A percentile compares a stretch with the other conserved stretches of the same genome.
These are phyloP conservation scores for Hucho hucho DNA, from an alignment of 2,113 vertebrate genomes.

Conservation along the genomic window DNA sequence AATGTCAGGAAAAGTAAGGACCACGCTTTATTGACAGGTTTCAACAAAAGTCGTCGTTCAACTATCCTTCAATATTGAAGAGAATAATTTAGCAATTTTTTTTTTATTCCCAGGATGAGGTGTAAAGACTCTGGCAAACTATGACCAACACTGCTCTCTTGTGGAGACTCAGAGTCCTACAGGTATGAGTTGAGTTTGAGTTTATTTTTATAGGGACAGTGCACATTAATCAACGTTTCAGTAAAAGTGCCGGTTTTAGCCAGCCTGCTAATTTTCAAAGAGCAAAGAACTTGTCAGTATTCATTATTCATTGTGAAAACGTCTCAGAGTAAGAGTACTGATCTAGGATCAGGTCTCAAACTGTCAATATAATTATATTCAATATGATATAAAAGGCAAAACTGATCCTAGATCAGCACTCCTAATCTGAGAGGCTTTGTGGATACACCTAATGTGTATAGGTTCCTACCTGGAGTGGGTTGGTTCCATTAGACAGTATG, in stretches of 20 bases:
- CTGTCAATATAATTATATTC: too few relatives aligned
- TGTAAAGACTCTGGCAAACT: slow-evolving; percentile 35
- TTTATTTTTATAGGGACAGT: too few relatives aligned
- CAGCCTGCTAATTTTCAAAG: too few relatives aligned
- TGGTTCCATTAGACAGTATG: slow-evolving; percentile 91
- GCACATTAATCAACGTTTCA: too few relatives aligned
- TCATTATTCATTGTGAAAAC: not conserved
- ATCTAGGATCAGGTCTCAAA: not conserved
- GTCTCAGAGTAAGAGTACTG: not conserved
- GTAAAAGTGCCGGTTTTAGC: too few relatives aligned
- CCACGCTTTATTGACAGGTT: too few relatives aligned
- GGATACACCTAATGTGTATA: not conserved
- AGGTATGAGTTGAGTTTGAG: too few relatives aligned
- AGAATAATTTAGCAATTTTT: not conserved
- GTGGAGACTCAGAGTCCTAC: slow-evolving; percentile 42
- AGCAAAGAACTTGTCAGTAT: not conserved
- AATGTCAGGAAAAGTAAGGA: too few relatives aligned
- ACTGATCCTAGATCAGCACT: too few relatives aligned
- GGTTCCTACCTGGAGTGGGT: slow-evolving; percentile 76
- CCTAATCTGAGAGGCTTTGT: too few relatives aligned
- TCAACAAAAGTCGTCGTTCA: too few relatives aligned
- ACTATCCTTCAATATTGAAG: not conserved
- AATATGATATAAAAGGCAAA: too few relatives aligned
- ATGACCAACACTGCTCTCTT: slow-evolving; percentile 58
- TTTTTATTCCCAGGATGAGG: slow-evolving; percentile 17